Evolutionary conservation across 2,888 invertebrate genomes (phyloP).

Genomic region (Tetrapedia diversipes): DNA sequence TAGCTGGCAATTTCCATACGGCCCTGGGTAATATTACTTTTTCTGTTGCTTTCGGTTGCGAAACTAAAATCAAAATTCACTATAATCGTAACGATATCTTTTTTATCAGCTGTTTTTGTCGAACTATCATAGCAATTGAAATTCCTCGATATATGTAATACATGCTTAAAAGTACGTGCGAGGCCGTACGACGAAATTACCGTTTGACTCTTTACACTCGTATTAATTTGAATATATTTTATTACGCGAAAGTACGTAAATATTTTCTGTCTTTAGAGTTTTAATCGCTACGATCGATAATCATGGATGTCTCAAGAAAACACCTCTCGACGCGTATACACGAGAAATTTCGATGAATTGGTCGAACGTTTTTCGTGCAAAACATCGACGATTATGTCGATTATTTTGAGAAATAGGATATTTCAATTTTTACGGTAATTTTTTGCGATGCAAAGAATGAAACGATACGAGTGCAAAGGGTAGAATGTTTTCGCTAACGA

Average conservation of each 20-base stretch:
- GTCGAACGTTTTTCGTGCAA: not conserved
- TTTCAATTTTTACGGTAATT: not conserved
- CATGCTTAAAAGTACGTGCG: no score
- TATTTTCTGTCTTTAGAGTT: no score
- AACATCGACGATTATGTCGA: not conserved
- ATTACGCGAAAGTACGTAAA: no score
- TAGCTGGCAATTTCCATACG: not conserved
- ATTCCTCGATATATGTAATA: not conserved
- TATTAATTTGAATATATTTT: not conserved
- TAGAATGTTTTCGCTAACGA: not conserved
- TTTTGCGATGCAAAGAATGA: not conserved
- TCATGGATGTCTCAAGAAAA: no score
- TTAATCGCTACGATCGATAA: no score
- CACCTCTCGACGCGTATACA: no score
- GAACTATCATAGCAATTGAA: not conserved
- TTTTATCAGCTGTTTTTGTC: not conserved
- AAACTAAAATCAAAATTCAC: not conserved
- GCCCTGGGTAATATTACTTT: not conserved
- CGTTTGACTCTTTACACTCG: slow-evolving; percentile 9
- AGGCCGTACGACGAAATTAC: slow-evolving; percentile 6
- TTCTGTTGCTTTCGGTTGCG: not conserved
- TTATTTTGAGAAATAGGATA: not conserved
- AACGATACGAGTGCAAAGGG: slow-evolving; percentile 6
- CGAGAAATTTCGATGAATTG: no score
- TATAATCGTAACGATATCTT: not conserved